phyloP scores from a whole-genome alignment of 2,797 vertebrate genomes.

The Novumbra hubbsi region DNA sequence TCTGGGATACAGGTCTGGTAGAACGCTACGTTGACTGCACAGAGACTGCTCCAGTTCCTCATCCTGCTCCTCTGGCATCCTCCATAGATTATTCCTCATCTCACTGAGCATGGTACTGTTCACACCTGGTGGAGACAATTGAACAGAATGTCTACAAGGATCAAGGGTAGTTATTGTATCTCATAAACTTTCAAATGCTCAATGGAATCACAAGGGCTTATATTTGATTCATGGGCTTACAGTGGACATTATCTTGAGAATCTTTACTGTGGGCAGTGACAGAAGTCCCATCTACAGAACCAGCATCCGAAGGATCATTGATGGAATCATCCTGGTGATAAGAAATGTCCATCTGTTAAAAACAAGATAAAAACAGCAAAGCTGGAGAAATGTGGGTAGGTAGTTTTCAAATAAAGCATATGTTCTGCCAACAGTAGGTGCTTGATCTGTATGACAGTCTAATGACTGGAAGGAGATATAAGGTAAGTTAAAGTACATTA shows the following conservation, averaged over 20 bases:
- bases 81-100: conserved; percentile 17
- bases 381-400: not conserved
- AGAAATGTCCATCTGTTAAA: conserved; percentile 39
- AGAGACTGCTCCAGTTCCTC: conserved; percentile 66
- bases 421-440: not conserved
- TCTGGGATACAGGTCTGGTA: conserved; percentile 69
- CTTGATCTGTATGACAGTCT: not conserved
- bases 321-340: not conserved
- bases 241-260: conserved; percentile 24
- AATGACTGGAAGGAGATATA: not conserved
- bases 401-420: not conserved
- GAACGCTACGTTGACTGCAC: conserved; percentile 53
- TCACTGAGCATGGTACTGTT: conserved; percentile 31
- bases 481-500: conserved; percentile 10
- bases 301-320: conserved; percentile 31
- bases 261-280: not conserved
- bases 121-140: not conserved
- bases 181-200: not conserved
- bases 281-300: not conserved
- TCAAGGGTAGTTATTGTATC: not conserved
- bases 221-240: not conserved
- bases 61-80: conserved; percentile 65
- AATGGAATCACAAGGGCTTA: not conserved
- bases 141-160: not conserved
- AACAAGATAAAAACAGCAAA: conserved; percentile 4